Evolutionary conservation across 2,113 vertebrate genomes (phyloP).

Genomic region (Menidia beryllina): DNA sequence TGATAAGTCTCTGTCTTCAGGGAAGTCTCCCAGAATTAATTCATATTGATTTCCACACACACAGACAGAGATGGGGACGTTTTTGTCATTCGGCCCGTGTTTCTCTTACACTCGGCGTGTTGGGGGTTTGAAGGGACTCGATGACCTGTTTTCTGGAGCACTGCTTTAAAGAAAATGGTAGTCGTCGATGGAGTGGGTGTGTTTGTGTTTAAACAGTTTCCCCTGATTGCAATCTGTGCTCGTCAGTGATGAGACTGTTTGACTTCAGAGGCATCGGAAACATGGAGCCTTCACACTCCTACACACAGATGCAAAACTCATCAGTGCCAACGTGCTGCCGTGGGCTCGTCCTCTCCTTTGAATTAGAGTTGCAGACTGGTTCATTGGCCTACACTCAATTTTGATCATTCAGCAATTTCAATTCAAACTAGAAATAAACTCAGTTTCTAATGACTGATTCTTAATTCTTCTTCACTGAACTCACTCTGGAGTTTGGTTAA

Average conservation of each 20-base stretch:
- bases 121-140: background rate
- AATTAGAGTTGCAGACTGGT: background rate
- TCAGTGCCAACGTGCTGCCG: background rate
- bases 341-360: no score
- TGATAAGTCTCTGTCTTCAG: slow-evolving; percentile 36
- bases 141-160: background rate
- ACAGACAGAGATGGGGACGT: background rate
- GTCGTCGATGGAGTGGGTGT: background rate
- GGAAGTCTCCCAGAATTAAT: slow-evolving; percentile 39
- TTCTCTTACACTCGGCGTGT: no score
- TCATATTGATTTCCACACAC: slow-evolving; percentile 40
- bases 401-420: no score
- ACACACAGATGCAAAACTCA: background rate
- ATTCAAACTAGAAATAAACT: background rate
- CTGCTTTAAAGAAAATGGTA: background rate
- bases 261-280: slow-evolving; percentile 58
- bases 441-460: background rate
- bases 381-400: no score
- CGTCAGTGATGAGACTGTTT: slow-evolving; percentile 44
- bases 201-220: slow-evolving; percentile 21
- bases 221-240: slow-evolving; percentile 57
- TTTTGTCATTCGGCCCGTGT: no score
- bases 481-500: background rate
- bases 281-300: slow-evolving; percentile 41
- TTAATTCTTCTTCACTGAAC: background rate